Conservation (phyloP, 2,797 vertebrate genomes). For the Sparus aurata region DNA sequence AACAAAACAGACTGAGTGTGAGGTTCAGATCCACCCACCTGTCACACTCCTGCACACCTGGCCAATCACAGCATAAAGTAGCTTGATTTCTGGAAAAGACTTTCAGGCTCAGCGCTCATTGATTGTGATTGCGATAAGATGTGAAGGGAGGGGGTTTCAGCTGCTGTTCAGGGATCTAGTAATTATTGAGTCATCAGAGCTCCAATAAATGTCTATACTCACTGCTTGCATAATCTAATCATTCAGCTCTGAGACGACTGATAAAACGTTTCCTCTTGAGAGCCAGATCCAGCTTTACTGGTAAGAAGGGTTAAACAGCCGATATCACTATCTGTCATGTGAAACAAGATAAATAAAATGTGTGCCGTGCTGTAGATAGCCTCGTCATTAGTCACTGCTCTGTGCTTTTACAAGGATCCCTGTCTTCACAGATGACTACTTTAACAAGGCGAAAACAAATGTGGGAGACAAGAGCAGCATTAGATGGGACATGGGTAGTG, state of each 20-base stretch:
- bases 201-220: not conserved
- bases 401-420: conserved; percentile 35
- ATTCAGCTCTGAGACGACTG: not conserved
- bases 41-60: not conserved
- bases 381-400: conserved; percentile 12
- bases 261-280: conserved; percentile 4
- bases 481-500: conserved; percentile 49
- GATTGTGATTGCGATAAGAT: not conserved
- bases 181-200: not conserved
- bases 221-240: not conserved
- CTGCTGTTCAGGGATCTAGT: not conserved
- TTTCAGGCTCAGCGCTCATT: not conserved
- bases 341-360: conserved; percentile 3
- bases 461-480: conserved; percentile 30
- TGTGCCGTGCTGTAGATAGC: not conserved
- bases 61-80: not conserved
- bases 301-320: conserved; percentile 2
- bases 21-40: not conserved
- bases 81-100: not conserved
- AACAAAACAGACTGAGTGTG: not conserved
- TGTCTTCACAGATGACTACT: conserved; percentile 40
- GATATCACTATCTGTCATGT: conserved; percentile 8
- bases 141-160: not conserved
- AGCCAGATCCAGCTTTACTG: not conserved
- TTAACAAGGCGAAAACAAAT: conserved; percentile 56